phyloP scores from a whole-genome alignment of 2,113 vertebrate genomes.

The Cyrtonyx montezumae region DNA sequence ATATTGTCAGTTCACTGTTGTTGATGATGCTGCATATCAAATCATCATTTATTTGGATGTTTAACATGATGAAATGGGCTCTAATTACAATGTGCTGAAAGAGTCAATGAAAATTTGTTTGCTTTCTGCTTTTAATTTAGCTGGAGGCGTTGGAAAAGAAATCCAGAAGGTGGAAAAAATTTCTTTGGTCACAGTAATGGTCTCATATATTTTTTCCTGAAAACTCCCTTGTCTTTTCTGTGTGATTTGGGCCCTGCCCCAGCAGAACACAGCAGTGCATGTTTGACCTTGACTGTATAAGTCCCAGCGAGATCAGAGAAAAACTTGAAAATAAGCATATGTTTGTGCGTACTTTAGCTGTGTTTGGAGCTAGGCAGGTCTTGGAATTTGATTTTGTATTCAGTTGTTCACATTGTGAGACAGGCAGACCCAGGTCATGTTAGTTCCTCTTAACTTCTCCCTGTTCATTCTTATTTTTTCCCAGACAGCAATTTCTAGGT shows the following conservation, averaged over 20 bases:
- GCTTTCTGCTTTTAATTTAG: constrained; percentile 49
- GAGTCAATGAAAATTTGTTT: constrained; percentile 19
- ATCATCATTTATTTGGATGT: constrained; percentile 32
- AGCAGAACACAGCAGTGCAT: neutral
- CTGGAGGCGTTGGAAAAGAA: constrained; percentile 56
- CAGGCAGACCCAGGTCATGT: neutral
- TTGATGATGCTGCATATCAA: constrained; percentile 13
- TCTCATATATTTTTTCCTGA: neutral
- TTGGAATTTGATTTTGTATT: neutral
- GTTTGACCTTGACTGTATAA: neutral
- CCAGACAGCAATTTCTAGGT: neutral
- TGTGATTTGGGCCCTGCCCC: neutral
- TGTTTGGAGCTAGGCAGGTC: neutral
- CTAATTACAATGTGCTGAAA: constrained; percentile 59
- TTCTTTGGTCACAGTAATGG: neutral
- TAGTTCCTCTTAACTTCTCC: neutral
- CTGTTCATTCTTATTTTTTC: neutral
- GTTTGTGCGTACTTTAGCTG: neutral
- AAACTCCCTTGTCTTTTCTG: neutral
- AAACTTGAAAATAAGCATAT: neutral
- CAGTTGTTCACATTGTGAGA: neutral
- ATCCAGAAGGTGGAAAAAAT: neutral
- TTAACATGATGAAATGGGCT: constrained; percentile 17
- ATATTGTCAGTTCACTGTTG: neutral
- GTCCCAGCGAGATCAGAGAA: neutral